Evolutionary conservation across 53 echinoderm and acorn worm genomes (phyloP).

Genomic region (Patiria pectinifera): DNA sequence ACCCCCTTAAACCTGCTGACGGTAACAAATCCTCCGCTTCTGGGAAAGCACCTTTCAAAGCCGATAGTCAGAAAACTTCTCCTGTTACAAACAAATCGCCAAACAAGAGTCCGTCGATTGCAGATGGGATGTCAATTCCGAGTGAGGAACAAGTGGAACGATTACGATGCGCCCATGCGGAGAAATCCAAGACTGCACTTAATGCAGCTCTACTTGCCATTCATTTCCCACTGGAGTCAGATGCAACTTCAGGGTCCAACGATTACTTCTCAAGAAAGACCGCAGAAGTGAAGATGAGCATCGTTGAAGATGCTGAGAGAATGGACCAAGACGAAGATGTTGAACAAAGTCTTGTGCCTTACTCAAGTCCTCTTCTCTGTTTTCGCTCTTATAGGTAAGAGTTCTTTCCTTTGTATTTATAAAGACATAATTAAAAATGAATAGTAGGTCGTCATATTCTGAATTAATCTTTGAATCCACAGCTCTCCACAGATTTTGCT

Average conservation of each 20-base stretch:
- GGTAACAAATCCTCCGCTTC: not conserved
- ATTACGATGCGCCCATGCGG: conserved; percentile 48
- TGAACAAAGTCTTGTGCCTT: conserved; percentile 47
- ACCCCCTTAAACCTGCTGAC: not conserved
- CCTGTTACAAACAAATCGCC: conserved; percentile 5
- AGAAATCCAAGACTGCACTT: conserved; percentile 58
- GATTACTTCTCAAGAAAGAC: conserved; percentile 13
- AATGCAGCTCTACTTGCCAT: conserved; percentile 12
- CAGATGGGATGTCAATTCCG: conserved; percentile 61
- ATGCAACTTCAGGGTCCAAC: not conserved
- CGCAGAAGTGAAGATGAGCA: conserved; percentile 28
- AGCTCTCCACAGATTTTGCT: no score
- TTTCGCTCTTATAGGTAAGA: conserved; percentile 89
- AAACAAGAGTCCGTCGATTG: conserved; percentile 9
- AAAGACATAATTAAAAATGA: not conserved
- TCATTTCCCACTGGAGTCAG: conserved; percentile 12
- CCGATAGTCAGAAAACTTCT: not conserved
- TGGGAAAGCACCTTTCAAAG: not conserved
- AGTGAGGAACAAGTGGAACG: conserved; percentile 44
- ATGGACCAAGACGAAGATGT: conserved; percentile 32
- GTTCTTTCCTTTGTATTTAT: not conserved
- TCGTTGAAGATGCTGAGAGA: conserved; percentile 8
- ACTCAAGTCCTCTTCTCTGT: conserved; percentile 79
- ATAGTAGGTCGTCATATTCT: not conserved
- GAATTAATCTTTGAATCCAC: no score